A percentile compares a stretch with the other conserved stretches of the same genome.
Conservation (phyloP, 2,888 invertebrate species). For the Pseudococcus viburni region DNA sequence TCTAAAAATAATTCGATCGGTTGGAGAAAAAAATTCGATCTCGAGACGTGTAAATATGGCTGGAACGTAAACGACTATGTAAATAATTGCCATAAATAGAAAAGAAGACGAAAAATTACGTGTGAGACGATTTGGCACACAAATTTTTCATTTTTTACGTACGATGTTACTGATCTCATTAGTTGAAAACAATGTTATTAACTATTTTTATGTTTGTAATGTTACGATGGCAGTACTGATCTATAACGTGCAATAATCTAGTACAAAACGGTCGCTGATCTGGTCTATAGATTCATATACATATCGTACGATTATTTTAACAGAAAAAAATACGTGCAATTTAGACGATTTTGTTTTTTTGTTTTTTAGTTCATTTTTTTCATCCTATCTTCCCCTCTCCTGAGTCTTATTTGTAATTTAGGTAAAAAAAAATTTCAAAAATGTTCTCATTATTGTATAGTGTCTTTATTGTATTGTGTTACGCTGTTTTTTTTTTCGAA, state of each 20-base stretch:
- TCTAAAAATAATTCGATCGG: neutral
- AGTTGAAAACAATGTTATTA: slow-evolving; percentile 31
- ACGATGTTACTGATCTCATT: slow-evolving; percentile 28
- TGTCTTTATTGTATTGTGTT: neutral
- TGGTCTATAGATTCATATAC: neutral
- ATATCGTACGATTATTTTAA: slow-evolving; percentile 21
- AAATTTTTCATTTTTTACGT: neutral
- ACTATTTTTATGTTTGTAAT: slow-evolving; percentile 22
- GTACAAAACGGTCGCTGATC: slow-evolving; percentile 14
- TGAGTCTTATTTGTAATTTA: neutral
- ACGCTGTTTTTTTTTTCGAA: neutral
- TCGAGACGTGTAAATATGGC: neutral
- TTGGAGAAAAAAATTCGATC: neutral
- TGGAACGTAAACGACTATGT: neutral
- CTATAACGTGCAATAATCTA: neutral
- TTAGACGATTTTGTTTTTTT: neutral
- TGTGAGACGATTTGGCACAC: neutral
- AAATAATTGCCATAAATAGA: neutral
- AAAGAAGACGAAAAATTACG: neutral
- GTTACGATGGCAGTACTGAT: neutral
- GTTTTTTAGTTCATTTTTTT: neutral
- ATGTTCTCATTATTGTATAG: slow-evolving; percentile 42
- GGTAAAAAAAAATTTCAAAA: neutral
- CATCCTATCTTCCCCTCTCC: neutral
- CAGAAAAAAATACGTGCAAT: neutral